These are phyloP conservation scores for Pemphredon lugubris DNA, from an alignment of 2,888 invertebrate genomes.

Conservation along the genomic window DNA sequence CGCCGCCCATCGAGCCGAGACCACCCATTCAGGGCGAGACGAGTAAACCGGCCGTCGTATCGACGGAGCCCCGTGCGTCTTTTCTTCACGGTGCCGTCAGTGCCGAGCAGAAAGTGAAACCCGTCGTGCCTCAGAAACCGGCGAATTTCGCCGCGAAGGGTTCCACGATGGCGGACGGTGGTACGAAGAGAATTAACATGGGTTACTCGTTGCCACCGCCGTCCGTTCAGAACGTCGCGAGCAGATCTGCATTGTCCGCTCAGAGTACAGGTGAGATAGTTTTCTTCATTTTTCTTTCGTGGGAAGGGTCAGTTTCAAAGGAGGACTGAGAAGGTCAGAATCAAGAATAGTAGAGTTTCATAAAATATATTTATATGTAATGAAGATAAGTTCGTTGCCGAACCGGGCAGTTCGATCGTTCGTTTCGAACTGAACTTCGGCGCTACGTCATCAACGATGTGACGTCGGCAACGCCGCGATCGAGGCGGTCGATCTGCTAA, in stretches of 20 bases:
- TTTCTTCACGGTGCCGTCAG: constrained; percentile 87
- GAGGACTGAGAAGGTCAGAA: too few relatives aligned
- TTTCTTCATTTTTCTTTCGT: neutral
- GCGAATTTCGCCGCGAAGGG: constrained; percentile 80
- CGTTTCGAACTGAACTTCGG: too few relatives aligned
- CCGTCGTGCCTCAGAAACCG: constrained; percentile 89
- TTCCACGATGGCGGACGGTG: constrained; percentile 7
- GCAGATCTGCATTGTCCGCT: constrained; percentile 26
- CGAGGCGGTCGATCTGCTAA: too few relatives aligned
- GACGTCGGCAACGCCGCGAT: too few relatives aligned
- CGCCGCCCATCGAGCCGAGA: constrained; percentile 83
- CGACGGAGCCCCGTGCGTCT: constrained; percentile 84
- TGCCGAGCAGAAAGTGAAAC: constrained; percentile 82
- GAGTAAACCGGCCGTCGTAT: constrained; percentile 44
- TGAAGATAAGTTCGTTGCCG: too few relatives aligned
- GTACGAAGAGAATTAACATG: constrained; percentile 43
- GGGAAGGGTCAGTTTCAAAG: too few relatives aligned
- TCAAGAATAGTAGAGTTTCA: too few relatives aligned
- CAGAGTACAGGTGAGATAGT: constrained; percentile 36
- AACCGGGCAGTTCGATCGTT: too few relatives aligned
- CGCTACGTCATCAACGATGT: too few relatives aligned
- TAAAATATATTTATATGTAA: too few relatives aligned
- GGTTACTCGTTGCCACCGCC: constrained; percentile 54
- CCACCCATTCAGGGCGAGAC: constrained; percentile 29
- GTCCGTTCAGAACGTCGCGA: constrained; percentile 58